Evolutionary conservation across 2,797 vertebrate genomes (phyloP).

Genomic region (Hyperoplus lanceolatus): DNA sequence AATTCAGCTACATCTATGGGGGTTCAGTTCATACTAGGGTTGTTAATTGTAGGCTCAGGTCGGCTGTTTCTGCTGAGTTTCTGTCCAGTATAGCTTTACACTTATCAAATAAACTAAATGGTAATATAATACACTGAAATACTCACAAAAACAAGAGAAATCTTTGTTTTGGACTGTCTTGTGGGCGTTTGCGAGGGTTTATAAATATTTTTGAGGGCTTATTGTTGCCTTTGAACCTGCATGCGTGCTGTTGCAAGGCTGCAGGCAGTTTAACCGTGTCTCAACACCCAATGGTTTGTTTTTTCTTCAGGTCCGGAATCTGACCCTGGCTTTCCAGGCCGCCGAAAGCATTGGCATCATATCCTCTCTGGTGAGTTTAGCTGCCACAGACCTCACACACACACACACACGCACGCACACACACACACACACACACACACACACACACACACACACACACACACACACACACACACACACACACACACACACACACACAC

Average conservation of each 20-base stretch:
- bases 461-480: slow-evolving; percentile 28
- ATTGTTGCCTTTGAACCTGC: slow-evolving; percentile 41
- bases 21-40: neutral
- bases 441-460: slow-evolving; percentile 27
- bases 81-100: neutral
- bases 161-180: neutral
- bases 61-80: slow-evolving; percentile 17
- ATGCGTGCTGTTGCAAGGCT: slow-evolving; percentile 34
- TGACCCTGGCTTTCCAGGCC: slow-evolving; percentile 96
- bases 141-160: slow-evolving; percentile 44
- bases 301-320: slow-evolving; percentile 90
- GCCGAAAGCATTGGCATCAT: slow-evolving; percentile 97
- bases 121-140: slow-evolving; percentile 7
- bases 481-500: slow-evolving; percentile 13
- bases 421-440: slow-evolving; percentile 23
- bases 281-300: slow-evolving; percentile 48
- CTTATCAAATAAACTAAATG: slow-evolving; percentile 31
- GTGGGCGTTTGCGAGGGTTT: slow-evolving; percentile 25
- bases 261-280: slow-evolving; percentile 8
- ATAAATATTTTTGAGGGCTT: slow-evolving; percentile 22
- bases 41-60: neutral
- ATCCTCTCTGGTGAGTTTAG: slow-evolving; percentile 93
- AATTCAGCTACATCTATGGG: neutral
- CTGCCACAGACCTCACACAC: slow-evolving; percentile 40
- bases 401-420: slow-evolving; percentile 11